A percentile compares a stretch with the other conserved stretches of the same genome.
These are phyloP conservation scores for Caenorhabditis sinica DNA, from an alignment of 2,888 invertebrate genomes.

Conservation along the genomic window DNA sequence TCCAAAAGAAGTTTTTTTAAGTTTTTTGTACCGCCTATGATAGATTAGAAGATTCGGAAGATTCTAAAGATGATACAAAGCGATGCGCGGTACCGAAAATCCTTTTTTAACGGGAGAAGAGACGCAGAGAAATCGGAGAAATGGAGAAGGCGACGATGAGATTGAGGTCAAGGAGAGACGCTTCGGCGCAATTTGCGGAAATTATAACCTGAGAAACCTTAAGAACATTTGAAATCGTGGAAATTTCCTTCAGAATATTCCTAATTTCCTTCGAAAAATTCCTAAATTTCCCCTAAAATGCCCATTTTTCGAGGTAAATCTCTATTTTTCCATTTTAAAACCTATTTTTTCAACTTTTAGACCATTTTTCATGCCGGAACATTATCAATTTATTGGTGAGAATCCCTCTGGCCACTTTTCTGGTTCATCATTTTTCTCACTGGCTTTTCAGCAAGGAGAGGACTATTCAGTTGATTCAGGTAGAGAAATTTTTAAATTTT, in stretches of 20 bases:
- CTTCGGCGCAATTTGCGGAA: not conserved
- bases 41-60: not conserved
- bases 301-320: not conserved
- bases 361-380: conserved; percentile 10
- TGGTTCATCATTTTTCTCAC: conserved; percentile 52
- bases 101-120: not conserved
- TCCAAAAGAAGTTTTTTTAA: not conserved
- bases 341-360: not conserved
- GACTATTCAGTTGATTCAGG: conserved; percentile 27
- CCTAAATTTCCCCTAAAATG: not conserved
- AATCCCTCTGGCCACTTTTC: conserved; percentile 50
- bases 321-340: not conserved
- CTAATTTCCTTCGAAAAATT: not conserved
- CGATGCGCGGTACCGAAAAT: conserved; percentile 1
- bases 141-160: not conserved
- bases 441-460: conserved; percentile 22
- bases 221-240: not conserved
- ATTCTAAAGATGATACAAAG: not conserved
- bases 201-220: conserved; percentile 4
- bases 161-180: conserved; percentile 22
- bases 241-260: not conserved
- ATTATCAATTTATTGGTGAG: conserved; percentile 32
- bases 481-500: not conserved
- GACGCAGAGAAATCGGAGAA: not conserved
- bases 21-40: not conserved